Base-by-base conservation (phyloP, 2,888 invertebrate species). In the Drosophila merina region DNA sequence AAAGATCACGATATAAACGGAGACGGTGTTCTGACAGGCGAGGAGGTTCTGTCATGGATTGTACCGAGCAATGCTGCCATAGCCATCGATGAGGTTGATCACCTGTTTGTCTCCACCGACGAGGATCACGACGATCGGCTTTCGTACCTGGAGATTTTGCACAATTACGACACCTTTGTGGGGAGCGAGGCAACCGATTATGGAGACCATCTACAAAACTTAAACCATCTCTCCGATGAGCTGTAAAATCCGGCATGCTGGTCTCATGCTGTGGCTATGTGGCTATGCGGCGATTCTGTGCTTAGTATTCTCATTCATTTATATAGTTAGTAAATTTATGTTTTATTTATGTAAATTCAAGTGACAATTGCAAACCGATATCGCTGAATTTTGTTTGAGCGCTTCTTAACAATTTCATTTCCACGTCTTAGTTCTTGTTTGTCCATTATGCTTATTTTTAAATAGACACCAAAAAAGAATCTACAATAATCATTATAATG, bases 181-280 rank as follows among this genome's bases (percentile, higher is more conserved):
- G 98, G 98, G 56, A 97, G 97, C 89, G 97, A 98, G 92, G 97
- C 96, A 5, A 96, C 97, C 0, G 96, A 97, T 92, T 96, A 96
- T 91, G 97, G 97, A 10, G 95, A 96, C 88, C 96, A 97, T 90
- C 92, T 97, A 67, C 94, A 96, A 80, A 96, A 96, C 74, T 95
- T 96, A 56, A 95, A 96, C 87, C 95, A 96, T 87, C 95, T 97
- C 83, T 93, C 94, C 60, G 97, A 97, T 89, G 97, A 97, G 90
- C 94, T 97, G 75, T 96, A 93, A 93, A 51, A 4, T 14, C 30
- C 55, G n/a, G 47, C 12, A 54, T 38, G 14, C 9, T 20, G 38
- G 45, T 47, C 57, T 60, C 47, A 38, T 70, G 50, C 59, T 54
- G 30, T 74, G 74, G 20, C 20, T 20, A 20, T 20, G 30, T 74